Conservation (phyloP, 2,797 vertebrate species). For the Podargus strigoides region DNA sequence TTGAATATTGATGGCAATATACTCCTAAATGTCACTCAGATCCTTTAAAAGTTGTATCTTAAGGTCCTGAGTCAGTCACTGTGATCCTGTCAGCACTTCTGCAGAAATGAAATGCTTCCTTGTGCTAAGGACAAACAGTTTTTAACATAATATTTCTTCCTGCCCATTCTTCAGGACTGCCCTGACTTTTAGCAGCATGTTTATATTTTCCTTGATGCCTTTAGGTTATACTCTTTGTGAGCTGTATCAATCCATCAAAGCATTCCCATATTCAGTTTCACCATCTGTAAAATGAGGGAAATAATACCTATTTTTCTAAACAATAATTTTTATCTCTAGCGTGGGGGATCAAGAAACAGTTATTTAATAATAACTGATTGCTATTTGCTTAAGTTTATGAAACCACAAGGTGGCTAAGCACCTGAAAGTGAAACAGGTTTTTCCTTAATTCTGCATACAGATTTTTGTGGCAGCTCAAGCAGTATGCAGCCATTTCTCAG, state of each 20-base stretch:
- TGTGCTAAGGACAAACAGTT: not conserved
- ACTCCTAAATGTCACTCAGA: not conserved
- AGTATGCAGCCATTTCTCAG: not conserved
- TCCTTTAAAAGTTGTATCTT: not conserved
- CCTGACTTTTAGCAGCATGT: not conserved
- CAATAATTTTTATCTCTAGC: not conserved
- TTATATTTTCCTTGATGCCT: not conserved
- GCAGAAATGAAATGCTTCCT: not conserved
- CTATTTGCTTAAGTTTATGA: not conserved
- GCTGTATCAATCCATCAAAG: not conserved
- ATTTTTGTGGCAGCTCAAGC: not conserved
- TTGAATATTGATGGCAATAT: not conserved
- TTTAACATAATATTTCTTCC: not conserved
- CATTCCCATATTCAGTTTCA: not conserved
- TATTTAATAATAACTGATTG: not conserved
- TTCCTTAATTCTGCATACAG: not conserved
- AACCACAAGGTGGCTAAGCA: not conserved
- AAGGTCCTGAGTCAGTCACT: not conserved
- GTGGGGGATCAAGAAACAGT: not conserved
- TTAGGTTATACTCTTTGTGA: not conserved
- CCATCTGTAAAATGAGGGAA: not conserved
- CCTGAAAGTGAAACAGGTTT: not conserved
- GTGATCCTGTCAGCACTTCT: not conserved
- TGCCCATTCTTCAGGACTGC: not conserved
- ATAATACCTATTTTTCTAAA: not conserved